Evolutionary conservation across 1,140 invertebrate genomes (phyloP).

Genomic region (Sitodiplosis mosellana): DNA sequence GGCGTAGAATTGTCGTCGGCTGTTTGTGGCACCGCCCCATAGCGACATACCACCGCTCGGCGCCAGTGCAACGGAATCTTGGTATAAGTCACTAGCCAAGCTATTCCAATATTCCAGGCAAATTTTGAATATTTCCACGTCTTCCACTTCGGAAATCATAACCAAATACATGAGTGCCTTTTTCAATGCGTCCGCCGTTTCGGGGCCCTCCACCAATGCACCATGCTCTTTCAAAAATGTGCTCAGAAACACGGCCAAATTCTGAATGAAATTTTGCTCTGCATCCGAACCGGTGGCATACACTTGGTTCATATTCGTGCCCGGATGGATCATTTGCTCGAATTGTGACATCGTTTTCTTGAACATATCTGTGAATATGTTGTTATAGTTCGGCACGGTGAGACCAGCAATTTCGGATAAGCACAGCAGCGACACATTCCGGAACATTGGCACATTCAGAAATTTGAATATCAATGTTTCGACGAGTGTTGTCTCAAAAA

Average conservation of each 20-base stretch:
- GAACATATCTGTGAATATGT: slow-evolving; percentile 77
- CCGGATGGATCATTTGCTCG: slow-evolving; percentile 75
- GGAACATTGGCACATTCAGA: slow-evolving; percentile 90
- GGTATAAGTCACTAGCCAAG: slow-evolving; percentile 79
- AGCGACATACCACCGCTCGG: slow-evolving; percentile 26
- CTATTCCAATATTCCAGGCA: slow-evolving; percentile 98
- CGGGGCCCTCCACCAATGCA: slow-evolving; percentile 63
- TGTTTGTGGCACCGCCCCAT: slow-evolving; percentile 20
- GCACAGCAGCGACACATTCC: slow-evolving; percentile 96
- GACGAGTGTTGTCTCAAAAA: slow-evolving; percentile 97
- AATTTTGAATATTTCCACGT: slow-evolving; percentile 99
- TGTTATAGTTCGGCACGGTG: slow-evolving; percentile 72
- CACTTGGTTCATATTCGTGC: slow-evolving; percentile 82
- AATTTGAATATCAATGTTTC: slow-evolving; percentile 93
- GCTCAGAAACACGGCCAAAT: slow-evolving; percentile 91
- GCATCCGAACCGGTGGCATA: slow-evolving; percentile 85
- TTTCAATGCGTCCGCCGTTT: slow-evolving; percentile 47
- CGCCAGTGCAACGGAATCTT: slow-evolving; percentile 40
- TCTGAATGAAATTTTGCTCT: slow-evolving; percentile 98
- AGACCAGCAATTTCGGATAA: slow-evolving; percentile 94
- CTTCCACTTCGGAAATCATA: slow-evolving; percentile 95
- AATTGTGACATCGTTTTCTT: slow-evolving; percentile 80
- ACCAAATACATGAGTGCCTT: slow-evolving; percentile 87
- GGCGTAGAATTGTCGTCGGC: slow-evolving; percentile 51
- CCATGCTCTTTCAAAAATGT: slow-evolving; percentile 95